Conservation (phyloP, 2,797 vertebrate species). For the Bryconaethiops microstoma region DNA sequence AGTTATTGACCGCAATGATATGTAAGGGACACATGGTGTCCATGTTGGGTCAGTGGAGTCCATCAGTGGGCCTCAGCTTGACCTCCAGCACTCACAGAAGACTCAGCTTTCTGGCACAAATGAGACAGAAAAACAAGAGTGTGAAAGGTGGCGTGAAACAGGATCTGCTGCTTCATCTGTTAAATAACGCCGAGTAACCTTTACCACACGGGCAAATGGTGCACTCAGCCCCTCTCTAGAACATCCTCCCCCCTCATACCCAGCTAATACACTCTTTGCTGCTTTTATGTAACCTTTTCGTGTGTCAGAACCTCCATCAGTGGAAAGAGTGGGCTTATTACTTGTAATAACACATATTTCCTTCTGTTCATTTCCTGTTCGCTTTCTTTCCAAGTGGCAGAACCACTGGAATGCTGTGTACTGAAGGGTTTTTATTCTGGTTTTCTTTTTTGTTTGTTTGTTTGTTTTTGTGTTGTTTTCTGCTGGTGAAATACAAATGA, state of each 20-base stretch:
- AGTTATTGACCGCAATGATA: background rate
- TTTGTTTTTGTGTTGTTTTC: constrained; percentile 67
- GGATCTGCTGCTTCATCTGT: constrained; percentile 63
- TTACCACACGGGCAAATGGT: constrained; percentile 62
- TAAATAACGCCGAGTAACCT: constrained; percentile 67
- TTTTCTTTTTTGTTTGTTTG: constrained; percentile 41
- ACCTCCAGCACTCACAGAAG: constrained; percentile 2
- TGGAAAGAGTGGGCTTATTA: constrained; percentile 64
- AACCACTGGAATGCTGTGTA: constrained; percentile 62
- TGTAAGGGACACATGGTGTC: background rate
- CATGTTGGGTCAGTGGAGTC: background rate
- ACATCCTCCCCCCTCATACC: constrained; percentile 52
- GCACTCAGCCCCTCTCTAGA: constrained; percentile 55
- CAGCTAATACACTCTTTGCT: constrained; percentile 60
- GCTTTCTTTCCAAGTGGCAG: constrained; percentile 56
- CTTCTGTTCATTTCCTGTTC: constrained; percentile 69
- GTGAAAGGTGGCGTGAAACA: constrained; percentile 50
- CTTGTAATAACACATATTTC: constrained; percentile 64
- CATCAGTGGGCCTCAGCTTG: constrained; percentile 3
- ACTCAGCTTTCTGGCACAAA: background rate
- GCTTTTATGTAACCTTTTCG: constrained; percentile 65
- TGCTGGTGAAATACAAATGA: constrained; percentile 58
- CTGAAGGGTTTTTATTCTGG: constrained; percentile 22
- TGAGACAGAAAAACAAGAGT: constrained; percentile 41
- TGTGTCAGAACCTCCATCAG: constrained; percentile 65